phyloP scores from a whole-genome alignment of 2,888 invertebrate species.

The Cosmopolites sordidus region DNA sequence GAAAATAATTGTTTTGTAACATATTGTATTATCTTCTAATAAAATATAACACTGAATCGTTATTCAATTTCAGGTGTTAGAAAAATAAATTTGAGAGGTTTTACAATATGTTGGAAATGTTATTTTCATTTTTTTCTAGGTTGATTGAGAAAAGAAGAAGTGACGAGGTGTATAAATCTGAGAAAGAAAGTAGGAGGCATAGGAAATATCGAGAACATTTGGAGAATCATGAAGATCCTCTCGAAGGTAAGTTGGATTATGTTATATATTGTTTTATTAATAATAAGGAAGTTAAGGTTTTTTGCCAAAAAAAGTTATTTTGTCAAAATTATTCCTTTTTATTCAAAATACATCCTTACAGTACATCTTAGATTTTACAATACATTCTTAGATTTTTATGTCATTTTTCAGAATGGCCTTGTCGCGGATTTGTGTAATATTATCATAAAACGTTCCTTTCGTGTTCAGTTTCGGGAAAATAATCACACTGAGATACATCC shows the following conservation, averaged over 20 bases:
- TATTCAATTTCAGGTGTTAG: too few relatives aligned
- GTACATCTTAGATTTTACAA: too few relatives aligned
- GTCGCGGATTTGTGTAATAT: too few relatives aligned
- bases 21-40: neutral
- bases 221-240: slow-evolving; percentile 39
- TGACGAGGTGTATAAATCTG: slow-evolving; percentile 48
- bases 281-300: too few relatives aligned
- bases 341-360: too few relatives aligned
- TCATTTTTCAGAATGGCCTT: too few relatives aligned
- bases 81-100: neutral
- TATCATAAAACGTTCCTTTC: too few relatives aligned
- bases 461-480: too few relatives aligned
- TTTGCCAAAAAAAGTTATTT: too few relatives aligned
- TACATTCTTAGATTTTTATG: too few relatives aligned
- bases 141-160: slow-evolving; percentile 48
- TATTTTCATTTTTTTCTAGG: slow-evolving; percentile 20
- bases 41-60: neutral
- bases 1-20: neutral
- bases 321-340: too few relatives aligned
- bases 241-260: slow-evolving; percentile 32
- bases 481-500: too few relatives aligned
- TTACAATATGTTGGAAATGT: slow-evolving; percentile 15
- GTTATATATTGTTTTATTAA: neutral
- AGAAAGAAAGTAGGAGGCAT: slow-evolving; percentile 34
- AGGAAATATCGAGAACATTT: slow-evolving; percentile 33